These are phyloP conservation scores for Lepidocyrtinus sp. DNA, from an alignment of 2,888 invertebrate species.

Conservation along the genomic window DNA sequence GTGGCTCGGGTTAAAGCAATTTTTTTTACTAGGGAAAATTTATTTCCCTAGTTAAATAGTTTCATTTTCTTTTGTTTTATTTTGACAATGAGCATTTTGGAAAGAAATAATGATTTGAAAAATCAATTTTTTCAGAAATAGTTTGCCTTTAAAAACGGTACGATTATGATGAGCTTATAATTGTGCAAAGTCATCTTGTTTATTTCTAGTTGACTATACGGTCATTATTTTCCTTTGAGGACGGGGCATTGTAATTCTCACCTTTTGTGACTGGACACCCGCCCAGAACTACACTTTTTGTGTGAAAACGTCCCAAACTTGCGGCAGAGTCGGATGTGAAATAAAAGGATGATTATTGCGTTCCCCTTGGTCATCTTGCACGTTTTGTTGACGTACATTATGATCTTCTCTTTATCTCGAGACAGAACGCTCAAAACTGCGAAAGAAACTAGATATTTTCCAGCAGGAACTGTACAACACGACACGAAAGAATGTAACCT, in stretches of 20 bases:
- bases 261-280: conserved; percentile 52
- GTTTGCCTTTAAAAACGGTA: not conserved
- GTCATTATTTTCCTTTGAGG: conserved; percentile 9
- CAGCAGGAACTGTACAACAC: too few species aligned
- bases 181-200: conserved; percentile 49
- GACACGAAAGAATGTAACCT: too few species aligned
- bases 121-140: not conserved
- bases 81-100: too few species aligned
- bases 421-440: too few species aligned
- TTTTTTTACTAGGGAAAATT: not conserved
- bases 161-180: conserved; percentile 23
- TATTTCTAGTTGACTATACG: conserved; percentile 33
- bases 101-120: not conserved
- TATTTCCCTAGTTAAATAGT: too few species aligned
- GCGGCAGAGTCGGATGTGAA: too few species aligned
- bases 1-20: conserved; percentile 23
- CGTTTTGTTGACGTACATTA: too few species aligned
- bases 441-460: too few species aligned
- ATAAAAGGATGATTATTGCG: too few species aligned
- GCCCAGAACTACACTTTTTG: conserved; percentile 50
- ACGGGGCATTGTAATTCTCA: conserved; percentile 22
- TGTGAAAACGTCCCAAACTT: conserved; percentile 22
- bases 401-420: too few species aligned
- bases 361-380: too few species aligned
- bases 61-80: not conserved